phyloP scores from a whole-genome alignment of 2,797 vertebrate species.

The Melanotaenia trifasciata region DNA sequence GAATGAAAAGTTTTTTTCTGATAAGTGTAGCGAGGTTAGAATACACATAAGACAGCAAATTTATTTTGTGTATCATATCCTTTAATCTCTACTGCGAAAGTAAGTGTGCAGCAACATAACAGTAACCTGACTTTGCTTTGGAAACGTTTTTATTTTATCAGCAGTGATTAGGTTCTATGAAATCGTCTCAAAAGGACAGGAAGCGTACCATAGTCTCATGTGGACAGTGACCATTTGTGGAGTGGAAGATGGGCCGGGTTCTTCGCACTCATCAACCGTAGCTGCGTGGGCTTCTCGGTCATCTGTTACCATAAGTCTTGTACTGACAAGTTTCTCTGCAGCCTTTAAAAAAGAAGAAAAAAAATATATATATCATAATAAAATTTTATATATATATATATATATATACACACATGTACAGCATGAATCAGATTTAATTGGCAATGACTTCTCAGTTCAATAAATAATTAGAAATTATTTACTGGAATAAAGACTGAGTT shows the following conservation, averaged over 20 bases:
- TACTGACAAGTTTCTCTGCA: conserved; percentile 51
- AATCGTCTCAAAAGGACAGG: not conserved
- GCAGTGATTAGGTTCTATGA: not conserved
- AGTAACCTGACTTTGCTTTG: not conserved
- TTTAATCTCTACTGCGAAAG: not conserved
- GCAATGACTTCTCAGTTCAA: not conserved
- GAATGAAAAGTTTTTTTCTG: too few relatives aligned
- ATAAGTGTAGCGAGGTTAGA: too few relatives aligned
- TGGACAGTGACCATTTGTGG: not conserved
- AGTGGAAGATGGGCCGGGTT: not conserved
- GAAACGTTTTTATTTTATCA: not conserved
- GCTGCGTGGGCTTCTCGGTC: not conserved
- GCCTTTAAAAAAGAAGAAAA: conserved; percentile 53
- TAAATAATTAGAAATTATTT: not conserved
- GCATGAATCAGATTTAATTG: not conserved
- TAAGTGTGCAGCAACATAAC: not conserved
- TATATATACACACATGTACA: not conserved
- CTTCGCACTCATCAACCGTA: not conserved
- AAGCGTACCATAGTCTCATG: conserved; percentile 25
- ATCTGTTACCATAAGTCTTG: conserved; percentile 11
- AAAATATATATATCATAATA: not conserved
- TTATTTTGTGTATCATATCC: too few relatives aligned
- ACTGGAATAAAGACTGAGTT: not conserved
- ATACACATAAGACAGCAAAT: too few relatives aligned
- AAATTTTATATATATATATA: too few relatives aligned